Evolutionary conservation across 2,888 invertebrate species (phyloP).

Genomic region (Steinernema carpocapsae): DNA sequence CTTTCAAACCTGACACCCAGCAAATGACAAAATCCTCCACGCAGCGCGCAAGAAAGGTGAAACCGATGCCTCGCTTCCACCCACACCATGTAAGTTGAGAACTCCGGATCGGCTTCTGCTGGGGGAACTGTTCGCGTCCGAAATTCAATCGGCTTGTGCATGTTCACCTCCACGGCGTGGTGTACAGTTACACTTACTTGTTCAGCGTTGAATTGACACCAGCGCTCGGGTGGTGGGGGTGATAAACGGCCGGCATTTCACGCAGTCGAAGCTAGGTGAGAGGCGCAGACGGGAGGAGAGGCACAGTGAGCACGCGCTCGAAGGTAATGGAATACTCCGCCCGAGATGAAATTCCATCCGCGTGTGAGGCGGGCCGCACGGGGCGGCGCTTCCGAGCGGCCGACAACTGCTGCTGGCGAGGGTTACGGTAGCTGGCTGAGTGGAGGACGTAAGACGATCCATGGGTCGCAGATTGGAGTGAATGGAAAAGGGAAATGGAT

Average conservation of each 20-base stretch:
- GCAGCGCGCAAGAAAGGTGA: constrained; percentile 22
- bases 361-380: constrained; percentile 25
- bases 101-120: not conserved
- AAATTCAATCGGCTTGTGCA: constrained; percentile 11
- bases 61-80: constrained; percentile 5
- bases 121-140: constrained; percentile 13
- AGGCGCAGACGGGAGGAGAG: constrained; percentile 17
- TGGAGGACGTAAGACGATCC: constrained; percentile 30
- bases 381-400: not conserved
- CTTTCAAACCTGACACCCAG: not conserved
- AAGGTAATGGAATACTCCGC: constrained; percentile 22
- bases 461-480: not conserved
- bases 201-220: constrained; percentile 29
- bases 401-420: constrained; percentile 13
- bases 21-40: constrained; percentile 18
- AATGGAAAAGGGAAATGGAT: constrained; percentile 26
- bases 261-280: constrained; percentile 7
- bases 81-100: constrained; percentile 30
- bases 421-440: not conserved
- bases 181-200: constrained; percentile 32
- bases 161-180: constrained; percentile 8
- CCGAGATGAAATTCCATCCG: constrained; percentile 27
- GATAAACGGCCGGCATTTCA: constrained; percentile 28
- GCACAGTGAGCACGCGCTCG: constrained; percentile 5
- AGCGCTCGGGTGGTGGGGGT: constrained; percentile 20